phyloP scores from a whole-genome alignment of 1,140 invertebrate genomes.

The Oppia nitens region DNA sequence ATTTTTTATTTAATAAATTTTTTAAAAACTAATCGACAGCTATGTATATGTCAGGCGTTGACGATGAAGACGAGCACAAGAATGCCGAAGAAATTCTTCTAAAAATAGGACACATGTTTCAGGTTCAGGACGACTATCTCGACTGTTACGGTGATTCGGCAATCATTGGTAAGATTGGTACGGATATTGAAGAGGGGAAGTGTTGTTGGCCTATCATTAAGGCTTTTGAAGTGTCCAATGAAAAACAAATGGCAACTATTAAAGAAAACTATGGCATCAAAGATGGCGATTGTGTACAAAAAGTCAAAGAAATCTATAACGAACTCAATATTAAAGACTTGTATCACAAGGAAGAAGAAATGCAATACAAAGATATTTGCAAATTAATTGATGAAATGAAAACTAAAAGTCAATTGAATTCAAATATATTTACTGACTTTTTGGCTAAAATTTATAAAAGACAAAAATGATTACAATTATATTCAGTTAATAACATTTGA shows the following conservation, averaged over 20 bases:
- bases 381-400: neutral
- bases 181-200: conserved; percentile 39
- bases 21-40: no score
- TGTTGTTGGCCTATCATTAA: conserved; percentile 37
- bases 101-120: conserved; percentile 92
- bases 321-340: neutral
- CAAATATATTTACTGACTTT: neutral
- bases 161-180: conserved; percentile 39
- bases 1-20: no score
- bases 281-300: neutral
- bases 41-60: conserved; percentile 49
- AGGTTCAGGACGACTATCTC: conserved; percentile 57
- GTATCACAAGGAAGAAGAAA: neutral
- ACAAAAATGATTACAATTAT: no score
- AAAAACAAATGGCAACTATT: conserved; percentile 53
- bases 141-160: conserved; percentile 36
- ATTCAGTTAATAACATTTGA: no score
- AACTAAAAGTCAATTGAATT: neutral
- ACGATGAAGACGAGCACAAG: neutral
- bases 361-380: neutral
- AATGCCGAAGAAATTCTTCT: conserved; percentile 68
- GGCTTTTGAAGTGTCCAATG: conserved; percentile 32
- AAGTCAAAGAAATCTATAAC: neutral
- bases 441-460: neutral
- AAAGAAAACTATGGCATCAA: conserved; percentile 17